Percentiles rank a stretch among this genome's conserved stretches.
These are phyloP conservation scores for Buteo buteo DNA, from an alignment of 2,113 vertebrate genomes.

Conservation along the genomic window DNA sequence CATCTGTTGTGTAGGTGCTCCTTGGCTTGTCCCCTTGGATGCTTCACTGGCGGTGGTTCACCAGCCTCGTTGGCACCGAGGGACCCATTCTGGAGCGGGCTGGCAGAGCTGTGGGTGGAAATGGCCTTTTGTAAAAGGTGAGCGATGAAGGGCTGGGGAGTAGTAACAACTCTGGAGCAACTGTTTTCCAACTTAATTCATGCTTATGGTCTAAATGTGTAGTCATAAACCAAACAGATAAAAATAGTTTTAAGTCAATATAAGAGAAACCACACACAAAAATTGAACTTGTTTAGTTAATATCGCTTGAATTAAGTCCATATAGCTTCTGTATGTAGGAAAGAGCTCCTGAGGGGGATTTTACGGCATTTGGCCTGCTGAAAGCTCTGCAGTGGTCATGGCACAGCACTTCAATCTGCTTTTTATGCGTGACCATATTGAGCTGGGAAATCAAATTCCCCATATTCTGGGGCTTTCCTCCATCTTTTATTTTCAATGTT, in stretches of 20 bases:
- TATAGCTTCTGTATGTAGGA: neutral
- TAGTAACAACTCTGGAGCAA: neutral
- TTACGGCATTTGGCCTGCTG: neutral
- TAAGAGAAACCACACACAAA: neutral
- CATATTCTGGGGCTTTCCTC: neutral
- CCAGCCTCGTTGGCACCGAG: neutral
- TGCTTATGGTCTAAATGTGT: neutral
- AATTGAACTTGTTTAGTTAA: neutral
- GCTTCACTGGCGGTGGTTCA: neutral
- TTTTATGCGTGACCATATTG: neutral
- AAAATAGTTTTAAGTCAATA: neutral
- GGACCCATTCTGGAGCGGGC: neutral
- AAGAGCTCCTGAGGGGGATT: neutral
- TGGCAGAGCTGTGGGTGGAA: neutral
- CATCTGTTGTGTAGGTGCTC: neutral
- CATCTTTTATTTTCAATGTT: neutral
- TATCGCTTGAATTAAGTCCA: neutral
- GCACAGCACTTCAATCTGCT: neutral
- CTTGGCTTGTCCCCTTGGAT: neutral
- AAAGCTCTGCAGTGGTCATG: neutral
- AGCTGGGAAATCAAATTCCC: neutral
- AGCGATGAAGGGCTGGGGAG: neutral
- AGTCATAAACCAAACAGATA: neutral
- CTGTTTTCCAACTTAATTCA: neutral
- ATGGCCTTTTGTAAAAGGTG: neutral